Conservation (phyloP, 2,888 invertebrate species). For the Brachypterus glaber region DNA sequence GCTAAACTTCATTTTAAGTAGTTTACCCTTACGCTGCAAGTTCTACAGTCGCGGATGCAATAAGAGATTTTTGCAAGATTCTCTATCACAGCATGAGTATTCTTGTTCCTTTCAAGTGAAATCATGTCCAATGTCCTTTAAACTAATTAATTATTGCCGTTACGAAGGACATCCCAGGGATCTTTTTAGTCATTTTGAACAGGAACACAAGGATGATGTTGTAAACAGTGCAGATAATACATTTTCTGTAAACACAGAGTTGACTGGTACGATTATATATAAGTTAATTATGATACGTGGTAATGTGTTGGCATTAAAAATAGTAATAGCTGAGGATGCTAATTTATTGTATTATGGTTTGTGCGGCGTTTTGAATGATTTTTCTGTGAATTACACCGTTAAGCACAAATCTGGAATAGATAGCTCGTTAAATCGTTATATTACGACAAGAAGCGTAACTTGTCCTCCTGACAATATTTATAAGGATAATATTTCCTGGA, state of each 20-base stretch:
- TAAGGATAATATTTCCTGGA: conserved; percentile 20
- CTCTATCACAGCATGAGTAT: conserved; percentile 17
- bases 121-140: conserved; percentile 15
- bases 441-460: conserved; percentile 29
- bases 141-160: conserved; percentile 20
- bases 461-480: conserved; percentile 21
- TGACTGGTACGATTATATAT: too few relatives aligned
- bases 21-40: too few relatives aligned
- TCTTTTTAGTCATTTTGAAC: conserved; percentile 29
- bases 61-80: too few relatives aligned
- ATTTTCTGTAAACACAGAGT: conserved; percentile 27
- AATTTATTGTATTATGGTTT: too few relatives aligned
- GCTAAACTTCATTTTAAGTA: too few relatives aligned
- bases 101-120: conserved; percentile 16
- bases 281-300: too few relatives aligned
- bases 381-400: conserved; percentile 31
- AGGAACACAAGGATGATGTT: conserved; percentile 27
- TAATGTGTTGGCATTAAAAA: too few relatives aligned
- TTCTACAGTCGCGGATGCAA: conserved; percentile 27
- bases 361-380: conserved; percentile 24
- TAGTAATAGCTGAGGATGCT: too few relatives aligned
- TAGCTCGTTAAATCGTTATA: too few relatives aligned
- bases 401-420: too few relatives aligned
- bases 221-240: conserved; percentile 27
- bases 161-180: conserved; percentile 27